A percentile compares a stretch with the other conserved stretches of the same genome.
phyloP scores from a whole-genome alignment of 2,113 vertebrate genomes.

The Neolamprologus longior region DNA sequence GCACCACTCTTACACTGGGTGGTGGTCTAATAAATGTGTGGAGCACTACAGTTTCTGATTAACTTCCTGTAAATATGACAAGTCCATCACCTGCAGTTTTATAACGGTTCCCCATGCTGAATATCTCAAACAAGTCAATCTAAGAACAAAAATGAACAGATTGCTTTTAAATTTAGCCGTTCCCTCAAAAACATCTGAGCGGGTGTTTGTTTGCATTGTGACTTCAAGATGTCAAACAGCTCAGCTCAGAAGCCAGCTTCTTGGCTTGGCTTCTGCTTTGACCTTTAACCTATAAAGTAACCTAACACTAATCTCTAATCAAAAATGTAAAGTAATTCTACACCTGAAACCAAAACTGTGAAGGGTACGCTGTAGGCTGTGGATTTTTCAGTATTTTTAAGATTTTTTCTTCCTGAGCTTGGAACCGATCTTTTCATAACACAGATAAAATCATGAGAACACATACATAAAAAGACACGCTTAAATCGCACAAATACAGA shows the following conservation, averaged over 20 bases:
- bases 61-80: neutral
- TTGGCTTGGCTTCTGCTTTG: neutral
- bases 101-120: neutral
- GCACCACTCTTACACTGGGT: neutral
- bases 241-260: neutral
- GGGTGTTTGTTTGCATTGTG: neutral
- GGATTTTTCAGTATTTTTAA: neutral
- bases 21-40: neutral
- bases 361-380: rapidly evolving
- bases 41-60: neutral
- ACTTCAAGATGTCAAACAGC: neutral
- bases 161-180: neutral
- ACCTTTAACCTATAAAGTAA: neutral
- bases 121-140: neutral
- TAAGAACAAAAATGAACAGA: neutral
- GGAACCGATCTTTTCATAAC: neutral
- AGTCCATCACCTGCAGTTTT: neutral
- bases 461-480: neutral
- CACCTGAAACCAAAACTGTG: neutral
- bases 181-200: neutral
- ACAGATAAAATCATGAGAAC: neutral
- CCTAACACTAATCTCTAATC: neutral
- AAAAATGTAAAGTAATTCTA: neutral
- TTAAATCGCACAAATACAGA: neutral
- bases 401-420: neutral